Base-by-base conservation (phyloP, 2,113 vertebrate genomes). In the Vulpes lagopus region DNA sequence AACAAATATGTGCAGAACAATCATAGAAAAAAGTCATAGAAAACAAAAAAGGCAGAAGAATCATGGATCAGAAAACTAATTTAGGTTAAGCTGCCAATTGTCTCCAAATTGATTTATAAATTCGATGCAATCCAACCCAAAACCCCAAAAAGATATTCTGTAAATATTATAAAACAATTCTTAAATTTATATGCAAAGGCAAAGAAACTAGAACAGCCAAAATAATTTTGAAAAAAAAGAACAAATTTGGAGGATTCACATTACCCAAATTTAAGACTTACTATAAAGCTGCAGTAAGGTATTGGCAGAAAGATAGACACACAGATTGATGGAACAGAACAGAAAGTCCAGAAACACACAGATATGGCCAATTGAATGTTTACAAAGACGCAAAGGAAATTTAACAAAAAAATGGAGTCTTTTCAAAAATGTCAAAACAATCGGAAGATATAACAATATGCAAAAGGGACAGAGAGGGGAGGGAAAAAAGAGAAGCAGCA, bases 141-240 rank as follows among this genome's bases (percentile, higher is more conserved):
- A 78, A 78, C 27, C 22, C 74, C 32, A 79, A 59, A 51, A 90
- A 90, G 59, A 65, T 53, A 79, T 49, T 74, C 76, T 62, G 2
- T 53, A 35, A 79, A 51, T 64, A 55, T 65, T 53, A 32, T 43
- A 43, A 43, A 43, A 43, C 43, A 43, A 43, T 43, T 43, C 43
- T 79, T 91, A 65, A 38, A 91, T 65, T 79, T 80, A 55, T 65
- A 91, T 64, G 32, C 89, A 80, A 79, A 78, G 87, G 71, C 38
- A 62, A 89, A 79, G 43, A 90, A 60, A 79, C 73, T 53, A 79
- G 32, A 79, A 78, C 35, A 79, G 20, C 32, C 30, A 65, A 79
- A 65, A 35, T 90, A 53, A 86, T 80, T 91, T 10, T 65, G 43
- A 38, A 80, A 91, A 91, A 25, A 60, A 80, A 65, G 35, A 80